Conservation (phyloP, 2,113 vertebrate genomes). For the Callospermophilus lateralis region DNA sequence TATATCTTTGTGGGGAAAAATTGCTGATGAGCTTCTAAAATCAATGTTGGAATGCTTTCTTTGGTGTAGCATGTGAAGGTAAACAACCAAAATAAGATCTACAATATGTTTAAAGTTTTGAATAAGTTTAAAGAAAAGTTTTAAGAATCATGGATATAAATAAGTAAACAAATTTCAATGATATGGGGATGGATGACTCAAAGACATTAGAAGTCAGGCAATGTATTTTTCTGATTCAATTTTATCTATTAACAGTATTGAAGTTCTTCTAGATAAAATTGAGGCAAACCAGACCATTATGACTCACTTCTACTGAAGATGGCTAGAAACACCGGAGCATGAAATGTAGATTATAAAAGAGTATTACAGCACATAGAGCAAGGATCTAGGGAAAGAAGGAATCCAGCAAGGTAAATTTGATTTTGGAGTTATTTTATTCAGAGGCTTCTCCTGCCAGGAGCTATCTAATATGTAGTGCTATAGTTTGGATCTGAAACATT, state of each 20-base stretch:
- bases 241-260: neutral
- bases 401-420: neutral
- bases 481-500: too few relatives aligned
- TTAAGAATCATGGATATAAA: neutral
- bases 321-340: neutral
- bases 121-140: neutral
- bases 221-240: neutral
- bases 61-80: neutral
- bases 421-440: neutral
- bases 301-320: neutral
- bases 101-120: neutral
- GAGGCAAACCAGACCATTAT: neutral
- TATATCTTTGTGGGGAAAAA: neutral
- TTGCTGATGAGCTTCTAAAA: neutral
- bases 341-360: neutral
- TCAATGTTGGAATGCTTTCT: neutral
- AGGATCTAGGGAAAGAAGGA: neutral
- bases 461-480: neutral
- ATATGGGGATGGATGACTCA: neutral
- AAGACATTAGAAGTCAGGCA: neutral
- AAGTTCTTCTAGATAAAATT: neutral
- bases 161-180: neutral
- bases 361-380: neutral
- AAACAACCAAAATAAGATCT: neutral
- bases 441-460: fast-evolving